Evolutionary conservation across 2,113 vertebrate species (phyloP), one percentile per base, ranked within the genome.

Genomic region (Cairina moschata): DNA sequence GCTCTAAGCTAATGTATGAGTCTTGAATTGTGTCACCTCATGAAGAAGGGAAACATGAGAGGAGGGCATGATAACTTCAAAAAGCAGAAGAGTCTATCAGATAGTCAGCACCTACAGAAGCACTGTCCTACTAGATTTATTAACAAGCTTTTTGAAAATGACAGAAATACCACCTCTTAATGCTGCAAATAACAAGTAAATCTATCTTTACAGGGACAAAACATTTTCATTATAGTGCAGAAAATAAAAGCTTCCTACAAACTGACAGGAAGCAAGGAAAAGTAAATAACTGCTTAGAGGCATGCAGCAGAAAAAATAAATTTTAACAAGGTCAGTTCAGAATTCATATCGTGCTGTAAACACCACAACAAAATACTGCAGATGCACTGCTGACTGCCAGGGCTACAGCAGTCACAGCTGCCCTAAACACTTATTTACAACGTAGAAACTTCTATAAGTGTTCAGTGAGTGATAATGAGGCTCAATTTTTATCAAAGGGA

Each of bases 291-390:
- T 84, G 77, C 80, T 94, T 72, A 78, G 86, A 79, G 60, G 79
- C 38, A 34, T 44, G 58, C 15, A 75, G 48, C 28, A 84, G 90
- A 86, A 93, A 40, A 91, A 88, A 95, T 88, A 95, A 71, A 92
- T 90, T 94, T 91, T 86, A 91, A 88, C 80, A 92, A 96, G 88
- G 83, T 86, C 92, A 94, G 48, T 83, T 83, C 26, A 78, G 92
- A 94, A 90, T 90, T 94, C 87, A 81, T 90, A 52, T 69, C 0
- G 0, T 32, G 17, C 54, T 75, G 62, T 83, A 91, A 96, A 84
- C 62, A 88, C 28, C n/a, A 54, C 60, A 78, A 71, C 50, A 75
- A 68, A 68, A 77, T 76, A 31, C 26, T 44, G 73, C 60, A 88
- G 44, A 83, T 4, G 1, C 31, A 16, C 75, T 91, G 67, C 68